Conservation (phyloP, 2,888 invertebrate genomes). For the Metellina segmentata region DNA sequence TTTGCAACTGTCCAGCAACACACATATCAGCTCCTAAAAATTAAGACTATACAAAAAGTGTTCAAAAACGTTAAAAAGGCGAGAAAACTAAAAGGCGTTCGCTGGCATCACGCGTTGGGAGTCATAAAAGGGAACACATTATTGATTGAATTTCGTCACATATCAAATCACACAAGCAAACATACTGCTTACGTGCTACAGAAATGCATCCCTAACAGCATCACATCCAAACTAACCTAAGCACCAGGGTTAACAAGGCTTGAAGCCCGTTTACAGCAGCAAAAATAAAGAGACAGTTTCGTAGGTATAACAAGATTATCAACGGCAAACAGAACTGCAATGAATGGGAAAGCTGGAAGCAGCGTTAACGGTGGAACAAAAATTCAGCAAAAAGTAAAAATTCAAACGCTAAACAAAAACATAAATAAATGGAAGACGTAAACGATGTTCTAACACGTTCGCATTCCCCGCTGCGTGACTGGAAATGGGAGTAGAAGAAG, state of each 20-base stretch:
- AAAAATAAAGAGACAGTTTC: not conserved
- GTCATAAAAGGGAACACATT: not conserved
- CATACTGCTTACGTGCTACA: not conserved
- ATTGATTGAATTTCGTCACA: not conserved
- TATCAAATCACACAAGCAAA: not conserved
- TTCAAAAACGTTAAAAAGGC: too few species aligned
- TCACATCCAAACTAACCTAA: not conserved
- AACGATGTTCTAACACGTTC: slow-evolving; percentile 23
- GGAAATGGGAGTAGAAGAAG: slow-evolving; percentile 3
- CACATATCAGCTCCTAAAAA: too few species aligned
- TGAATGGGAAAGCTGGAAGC: slow-evolving; percentile 1
- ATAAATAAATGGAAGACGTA: slow-evolving; percentile 14
- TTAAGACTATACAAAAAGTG: too few species aligned
- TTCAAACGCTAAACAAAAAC: slow-evolving; percentile 14
- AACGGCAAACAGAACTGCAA: slow-evolving; percentile 20
- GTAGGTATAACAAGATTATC: slow-evolving; percentile 25
- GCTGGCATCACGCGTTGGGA: too few species aligned
- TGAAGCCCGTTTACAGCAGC: not conserved
- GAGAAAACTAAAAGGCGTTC: too few species aligned
- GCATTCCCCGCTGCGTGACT: not conserved
- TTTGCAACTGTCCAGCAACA: too few species aligned
- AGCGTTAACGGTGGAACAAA: not conserved
- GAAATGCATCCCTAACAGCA: not conserved
- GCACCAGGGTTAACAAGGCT: not conserved
- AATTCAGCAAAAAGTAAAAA: slow-evolving; percentile 11